A percentile compares a stretch with the other conserved stretches of the same genome.
Evolutionary conservation across 2,113 vertebrate species (phyloP).

Genomic region (Eira barbara): DNA sequence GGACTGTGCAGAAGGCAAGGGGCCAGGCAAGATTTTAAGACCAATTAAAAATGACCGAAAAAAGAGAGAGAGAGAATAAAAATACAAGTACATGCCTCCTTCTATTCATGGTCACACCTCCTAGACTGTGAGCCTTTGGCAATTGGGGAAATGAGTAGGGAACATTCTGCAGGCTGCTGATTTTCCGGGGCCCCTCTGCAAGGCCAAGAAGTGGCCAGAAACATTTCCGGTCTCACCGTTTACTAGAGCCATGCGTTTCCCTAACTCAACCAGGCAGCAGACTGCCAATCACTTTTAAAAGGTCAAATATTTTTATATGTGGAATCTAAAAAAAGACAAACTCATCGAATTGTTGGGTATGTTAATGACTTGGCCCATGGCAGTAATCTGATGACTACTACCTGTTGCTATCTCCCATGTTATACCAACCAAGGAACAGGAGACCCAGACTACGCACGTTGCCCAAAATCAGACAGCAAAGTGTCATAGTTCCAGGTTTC

Average conservation of each 20-base stretch:
- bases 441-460: background rate
- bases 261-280: background rate
- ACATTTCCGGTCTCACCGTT: background rate
- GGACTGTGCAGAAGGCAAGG: constrained; percentile 17
- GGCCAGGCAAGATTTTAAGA: constrained; percentile 60
- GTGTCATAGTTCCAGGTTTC: background rate
- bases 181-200: constrained; percentile 23
- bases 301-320: background rate
- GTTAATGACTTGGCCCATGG: background rate
- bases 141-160: background rate
- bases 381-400: background rate
- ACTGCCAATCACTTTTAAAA: constrained; percentile 7
- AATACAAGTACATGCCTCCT: background rate
- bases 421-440: constrained; percentile 2
- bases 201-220: constrained; percentile 4
- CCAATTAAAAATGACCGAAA: constrained; percentile 46
- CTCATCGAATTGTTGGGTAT: background rate
- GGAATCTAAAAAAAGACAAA: background rate
- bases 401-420: background rate
- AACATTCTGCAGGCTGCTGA: background rate
- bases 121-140: background rate
- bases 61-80: constrained; percentile 1
- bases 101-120: background rate
- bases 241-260: background rate
- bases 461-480: constrained; percentile 2